Percentiles rank a stretch among this genome's conserved stretches.
Conservation (phyloP, 2,113 vertebrate genomes). For the Elgaria multicarinata region DNA sequence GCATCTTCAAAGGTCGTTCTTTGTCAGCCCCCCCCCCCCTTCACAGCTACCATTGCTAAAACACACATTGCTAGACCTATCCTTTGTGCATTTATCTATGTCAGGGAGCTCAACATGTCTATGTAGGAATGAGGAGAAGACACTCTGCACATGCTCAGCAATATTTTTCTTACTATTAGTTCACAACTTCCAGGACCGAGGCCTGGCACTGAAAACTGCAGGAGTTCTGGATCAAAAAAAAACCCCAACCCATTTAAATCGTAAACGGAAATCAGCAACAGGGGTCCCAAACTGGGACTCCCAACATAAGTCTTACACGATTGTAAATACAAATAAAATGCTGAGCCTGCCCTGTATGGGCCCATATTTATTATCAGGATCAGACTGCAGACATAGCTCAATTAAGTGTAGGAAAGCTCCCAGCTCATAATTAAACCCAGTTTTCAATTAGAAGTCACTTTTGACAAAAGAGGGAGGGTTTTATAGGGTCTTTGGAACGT, state of each 20-base stretch:
- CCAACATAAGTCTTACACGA: not conserved
- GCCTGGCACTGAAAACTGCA: not conserved
- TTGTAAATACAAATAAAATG: not conserved
- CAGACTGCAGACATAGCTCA: conserved; percentile 26
- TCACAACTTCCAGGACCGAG: not conserved
- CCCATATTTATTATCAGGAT: not conserved
- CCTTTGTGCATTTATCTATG: not conserved
- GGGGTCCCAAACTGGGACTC: conserved; percentile 9
- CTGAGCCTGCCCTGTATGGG: not conserved
- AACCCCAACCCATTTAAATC: not conserved
- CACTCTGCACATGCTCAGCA: not conserved
- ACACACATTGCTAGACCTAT: not conserved
- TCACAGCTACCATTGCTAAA: conserved; percentile 1
- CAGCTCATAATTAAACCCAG: not conserved
- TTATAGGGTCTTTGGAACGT: not conserved
- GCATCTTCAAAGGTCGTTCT: too few species aligned
- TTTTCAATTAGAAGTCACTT: conserved; percentile 15
- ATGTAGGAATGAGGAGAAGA: not conserved
- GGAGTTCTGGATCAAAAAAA: not conserved
- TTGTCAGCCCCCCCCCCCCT: too few species aligned
- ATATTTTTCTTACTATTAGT: not conserved
- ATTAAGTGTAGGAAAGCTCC: conserved; percentile 15
- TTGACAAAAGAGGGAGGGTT: not conserved
- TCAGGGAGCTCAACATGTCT: not conserved
- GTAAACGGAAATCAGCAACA: not conserved